These are phyloP conservation scores for Argyrosomus regius DNA, from an alignment of 2,797 vertebrate genomes.

Conservation along the genomic window DNA sequence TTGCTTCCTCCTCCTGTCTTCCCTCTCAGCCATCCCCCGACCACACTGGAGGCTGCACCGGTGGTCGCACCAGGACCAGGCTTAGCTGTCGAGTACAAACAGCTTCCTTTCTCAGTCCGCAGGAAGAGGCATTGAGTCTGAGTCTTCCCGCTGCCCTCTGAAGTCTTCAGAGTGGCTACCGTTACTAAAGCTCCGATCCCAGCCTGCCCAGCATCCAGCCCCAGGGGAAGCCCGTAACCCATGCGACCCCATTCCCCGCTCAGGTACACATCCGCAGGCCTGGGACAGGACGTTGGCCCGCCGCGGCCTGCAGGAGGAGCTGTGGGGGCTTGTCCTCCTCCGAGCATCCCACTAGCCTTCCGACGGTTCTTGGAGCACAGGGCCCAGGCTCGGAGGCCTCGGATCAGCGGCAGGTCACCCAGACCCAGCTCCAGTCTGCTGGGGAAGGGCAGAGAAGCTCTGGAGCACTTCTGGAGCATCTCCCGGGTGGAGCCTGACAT, in stretches of 20 bases:
- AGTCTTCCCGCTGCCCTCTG: conserved; percentile 84
- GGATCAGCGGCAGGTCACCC: conserved; percentile 82
- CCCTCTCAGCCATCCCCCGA: conserved; percentile 76
- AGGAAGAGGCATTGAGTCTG: conserved; percentile 87
- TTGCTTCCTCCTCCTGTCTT: conserved; percentile 67
- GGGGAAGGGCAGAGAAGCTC: conserved; percentile 76
- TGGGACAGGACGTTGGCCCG: conserved; percentile 52
- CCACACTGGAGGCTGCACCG: conserved; percentile 53
- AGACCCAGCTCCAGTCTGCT: conserved; percentile 81
- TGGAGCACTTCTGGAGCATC: conserved; percentile 78
- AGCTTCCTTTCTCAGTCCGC: conserved; percentile 82
- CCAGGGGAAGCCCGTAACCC: conserved; percentile 74
- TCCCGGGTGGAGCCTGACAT: conserved; percentile 71
- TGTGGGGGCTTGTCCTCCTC: conserved; percentile 55
- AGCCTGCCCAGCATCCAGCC: conserved; percentile 73
- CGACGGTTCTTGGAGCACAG: conserved; percentile 82
- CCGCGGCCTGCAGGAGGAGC: conserved; percentile 49
- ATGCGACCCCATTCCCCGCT: conserved; percentile 69
- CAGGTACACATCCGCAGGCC: conserved; percentile 73
- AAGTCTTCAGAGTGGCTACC: conserved; percentile 85
- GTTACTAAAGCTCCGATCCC: conserved; percentile 84
- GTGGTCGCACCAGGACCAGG: conserved; percentile 42
- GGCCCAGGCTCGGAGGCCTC: conserved; percentile 86
- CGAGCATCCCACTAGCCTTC: conserved; percentile 63
- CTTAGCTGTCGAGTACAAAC: conserved; percentile 79